A percentile compares a stretch with the other conserved stretches of the same genome.
phyloP scores from a whole-genome alignment of 2,113 vertebrate species.

The human (Homo sapiens) region DNA sequence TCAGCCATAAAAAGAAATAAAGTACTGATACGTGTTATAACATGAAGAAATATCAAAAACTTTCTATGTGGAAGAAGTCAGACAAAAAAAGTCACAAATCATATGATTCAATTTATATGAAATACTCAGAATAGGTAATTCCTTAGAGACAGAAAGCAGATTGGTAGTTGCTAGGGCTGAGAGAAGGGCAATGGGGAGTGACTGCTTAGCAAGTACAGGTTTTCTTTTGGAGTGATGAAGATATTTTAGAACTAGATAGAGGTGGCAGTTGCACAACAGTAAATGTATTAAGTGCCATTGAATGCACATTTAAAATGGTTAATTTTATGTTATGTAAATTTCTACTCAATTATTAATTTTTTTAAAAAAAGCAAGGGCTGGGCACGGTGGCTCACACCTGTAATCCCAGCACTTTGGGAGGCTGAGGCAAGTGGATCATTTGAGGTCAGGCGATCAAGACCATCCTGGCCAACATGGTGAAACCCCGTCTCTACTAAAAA shows the following conservation, averaged over 20 bases:
- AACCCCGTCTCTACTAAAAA: too few species aligned
- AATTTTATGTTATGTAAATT: background rate
- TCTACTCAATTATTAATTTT: background rate
- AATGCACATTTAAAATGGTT: background rate
- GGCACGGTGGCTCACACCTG: too few species aligned
- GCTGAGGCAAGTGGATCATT: too few species aligned
- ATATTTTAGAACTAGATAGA: background rate
- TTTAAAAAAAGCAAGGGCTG: too few species aligned
- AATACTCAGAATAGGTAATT: background rate
- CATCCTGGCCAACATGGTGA: too few species aligned
- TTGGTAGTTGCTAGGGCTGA: background rate
- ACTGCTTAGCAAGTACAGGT: background rate
- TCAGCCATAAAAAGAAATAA: background rate
- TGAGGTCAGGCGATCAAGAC: too few species aligned
- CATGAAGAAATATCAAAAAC: background rate
- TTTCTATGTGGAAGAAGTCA: background rate
- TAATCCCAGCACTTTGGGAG: too few species aligned
- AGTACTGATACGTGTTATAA: background rate
- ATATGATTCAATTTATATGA: background rate
- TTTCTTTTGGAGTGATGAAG: background rate
- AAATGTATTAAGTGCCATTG: background rate
- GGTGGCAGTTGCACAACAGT: background rate
- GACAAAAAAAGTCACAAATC: background rate
- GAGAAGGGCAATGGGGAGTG: background rate
- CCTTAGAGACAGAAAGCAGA: background rate